Conservation (phyloP, 2,113 vertebrate species). For the Xiphophorus hellerii region DNA sequence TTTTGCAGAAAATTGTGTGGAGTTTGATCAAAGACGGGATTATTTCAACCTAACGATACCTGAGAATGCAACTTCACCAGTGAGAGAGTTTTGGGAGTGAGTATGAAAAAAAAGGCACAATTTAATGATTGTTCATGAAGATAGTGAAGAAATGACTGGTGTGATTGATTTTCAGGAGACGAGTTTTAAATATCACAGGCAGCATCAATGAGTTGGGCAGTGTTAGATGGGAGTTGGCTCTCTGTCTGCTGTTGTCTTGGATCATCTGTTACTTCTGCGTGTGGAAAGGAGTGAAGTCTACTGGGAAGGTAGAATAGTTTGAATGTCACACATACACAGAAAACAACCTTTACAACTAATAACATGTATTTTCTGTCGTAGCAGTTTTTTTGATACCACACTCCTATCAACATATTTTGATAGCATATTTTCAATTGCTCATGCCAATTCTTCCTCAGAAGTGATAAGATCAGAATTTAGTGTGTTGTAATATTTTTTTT, state of each 20-base stretch:
- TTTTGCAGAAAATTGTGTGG: conserved; percentile 84
- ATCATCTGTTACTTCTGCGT: conserved; percentile 89
- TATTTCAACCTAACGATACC: conserved; percentile 66
- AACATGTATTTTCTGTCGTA: too few species aligned
- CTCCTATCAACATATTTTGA: too few species aligned
- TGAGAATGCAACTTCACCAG: conserved; percentile 86
- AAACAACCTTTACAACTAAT: background rate
- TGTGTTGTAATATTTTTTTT: background rate
- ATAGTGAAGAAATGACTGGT: background rate
- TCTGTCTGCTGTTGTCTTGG: conserved; percentile 85
- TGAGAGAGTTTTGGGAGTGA: conserved; percentile 97
- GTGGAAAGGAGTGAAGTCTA: conserved; percentile 88
- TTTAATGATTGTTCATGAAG: background rate
- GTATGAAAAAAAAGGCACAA: conserved; percentile 61
- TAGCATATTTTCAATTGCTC: too few species aligned
- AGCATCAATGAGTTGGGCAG: conserved; percentile 84
- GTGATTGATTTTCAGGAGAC: conserved; percentile 63
- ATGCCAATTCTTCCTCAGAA: background rate
- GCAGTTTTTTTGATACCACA: too few species aligned
- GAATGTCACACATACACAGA: background rate
- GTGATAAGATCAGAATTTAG: background rate
- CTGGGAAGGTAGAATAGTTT: conserved; percentile 79
- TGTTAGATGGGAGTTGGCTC: conserved; percentile 82
- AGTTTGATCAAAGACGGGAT: conserved; percentile 73
- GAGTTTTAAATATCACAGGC: conserved; percentile 83